phyloP scores from a whole-genome alignment of 2,113 vertebrate genomes.

The Tenebrosternarchus preto region DNA sequence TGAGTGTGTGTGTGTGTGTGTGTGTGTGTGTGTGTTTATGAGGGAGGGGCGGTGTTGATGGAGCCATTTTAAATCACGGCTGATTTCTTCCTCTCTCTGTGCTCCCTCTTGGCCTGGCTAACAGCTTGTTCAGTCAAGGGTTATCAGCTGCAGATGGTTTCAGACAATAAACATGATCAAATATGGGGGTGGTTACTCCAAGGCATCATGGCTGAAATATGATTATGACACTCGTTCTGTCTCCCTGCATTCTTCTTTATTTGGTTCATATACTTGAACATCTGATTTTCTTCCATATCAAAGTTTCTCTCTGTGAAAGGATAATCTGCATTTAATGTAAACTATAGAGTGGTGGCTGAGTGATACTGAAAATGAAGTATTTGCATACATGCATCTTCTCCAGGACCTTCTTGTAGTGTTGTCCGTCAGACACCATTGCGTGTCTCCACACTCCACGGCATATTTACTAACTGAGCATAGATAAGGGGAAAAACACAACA shows the following conservation, averaged over 20 bases:
- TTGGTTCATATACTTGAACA: not conserved
- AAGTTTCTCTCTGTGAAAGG: not conserved
- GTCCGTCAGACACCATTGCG: too few species aligned
- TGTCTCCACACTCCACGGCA: not conserved
- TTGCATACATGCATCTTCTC: too few species aligned
- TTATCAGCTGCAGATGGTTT: slow-evolving; percentile 74
- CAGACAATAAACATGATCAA: slow-evolving; percentile 74
- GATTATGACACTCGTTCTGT: slow-evolving; percentile 20
- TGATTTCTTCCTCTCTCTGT: slow-evolving; percentile 50
- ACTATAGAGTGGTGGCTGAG: too few species aligned
- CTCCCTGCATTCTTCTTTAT: slow-evolving; percentile 42
- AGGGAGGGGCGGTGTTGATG: slow-evolving; percentile 25
- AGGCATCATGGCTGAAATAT: slow-evolving; percentile 49
- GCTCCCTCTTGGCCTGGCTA: slow-evolving; percentile 54
- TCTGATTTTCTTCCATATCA: not conserved
- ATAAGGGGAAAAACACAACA: not conserved
- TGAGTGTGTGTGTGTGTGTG: slow-evolving; percentile 18
- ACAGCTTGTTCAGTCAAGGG: slow-evolving; percentile 74
- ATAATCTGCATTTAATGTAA: too few species aligned
- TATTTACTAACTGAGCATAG: not conserved
- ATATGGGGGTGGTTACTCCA: slow-evolving; percentile 62
- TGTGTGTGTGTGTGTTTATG: slow-evolving; percentile 20
- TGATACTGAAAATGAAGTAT: too few species aligned
- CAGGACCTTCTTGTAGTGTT: too few species aligned
- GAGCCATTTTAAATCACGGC: slow-evolving; percentile 54